Percentiles rank a stretch among this genome's conserved stretches.
Evolutionary conservation across 2,113 vertebrate species (phyloP).

Genomic region (Rhegmatorhina hoffmannsi): DNA sequence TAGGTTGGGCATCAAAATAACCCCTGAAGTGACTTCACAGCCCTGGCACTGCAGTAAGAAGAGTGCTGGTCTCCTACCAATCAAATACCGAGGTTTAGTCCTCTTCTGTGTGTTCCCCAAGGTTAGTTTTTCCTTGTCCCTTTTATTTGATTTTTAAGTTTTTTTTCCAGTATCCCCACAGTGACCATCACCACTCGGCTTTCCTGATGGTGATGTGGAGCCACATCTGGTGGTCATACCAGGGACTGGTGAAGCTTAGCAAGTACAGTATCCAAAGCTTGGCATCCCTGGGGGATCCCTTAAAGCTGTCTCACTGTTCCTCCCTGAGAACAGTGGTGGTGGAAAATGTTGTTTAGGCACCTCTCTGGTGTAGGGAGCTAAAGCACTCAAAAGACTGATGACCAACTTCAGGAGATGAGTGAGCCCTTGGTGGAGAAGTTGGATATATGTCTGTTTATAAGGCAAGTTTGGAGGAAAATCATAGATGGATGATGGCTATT

Average conservation of each 20-base stretch:
- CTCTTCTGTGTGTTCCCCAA: not conserved
- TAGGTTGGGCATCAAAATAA: not conserved
- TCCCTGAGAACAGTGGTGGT: not conserved
- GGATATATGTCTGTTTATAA: not conserved
- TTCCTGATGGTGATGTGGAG: not conserved
- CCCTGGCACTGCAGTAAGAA: not conserved
- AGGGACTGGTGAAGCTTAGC: not conserved
- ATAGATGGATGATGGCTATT: not conserved
- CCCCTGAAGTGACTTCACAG: not conserved
- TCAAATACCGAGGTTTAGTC: not conserved
- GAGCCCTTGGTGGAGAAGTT: not conserved
- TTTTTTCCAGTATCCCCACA: not conserved
- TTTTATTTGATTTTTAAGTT: not conserved
- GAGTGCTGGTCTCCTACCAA: accelerated
- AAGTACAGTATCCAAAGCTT: not conserved
- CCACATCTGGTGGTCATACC: accelerated
- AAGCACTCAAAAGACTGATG: not conserved
- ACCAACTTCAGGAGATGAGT: not conserved
- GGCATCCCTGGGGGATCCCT: not conserved
- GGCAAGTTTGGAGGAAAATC: not conserved
- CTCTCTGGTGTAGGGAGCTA: not conserved
- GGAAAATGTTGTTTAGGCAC: not conserved
- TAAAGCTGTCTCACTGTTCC: not conserved
- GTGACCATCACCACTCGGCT: not conserved
- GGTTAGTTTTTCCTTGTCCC: not conserved